phyloP scores from a whole-genome alignment of 1,140 invertebrate species.

The Eufriesea mexicana region DNA sequence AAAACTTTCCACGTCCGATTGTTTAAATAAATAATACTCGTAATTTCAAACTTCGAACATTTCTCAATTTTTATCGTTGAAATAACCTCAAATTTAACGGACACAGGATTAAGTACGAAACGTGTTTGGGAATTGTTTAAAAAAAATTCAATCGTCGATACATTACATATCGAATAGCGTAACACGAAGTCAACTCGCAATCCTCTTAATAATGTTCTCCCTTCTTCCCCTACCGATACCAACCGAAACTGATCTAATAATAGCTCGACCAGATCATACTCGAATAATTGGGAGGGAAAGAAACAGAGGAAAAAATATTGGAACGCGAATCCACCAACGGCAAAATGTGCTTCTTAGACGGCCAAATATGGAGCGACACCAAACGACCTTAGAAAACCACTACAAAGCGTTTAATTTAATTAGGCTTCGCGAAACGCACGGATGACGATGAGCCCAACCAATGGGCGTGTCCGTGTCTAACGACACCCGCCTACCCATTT shows the following conservation, averaged over 20 bases:
- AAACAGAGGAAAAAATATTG: constrained; percentile 21
- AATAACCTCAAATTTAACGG: neutral
- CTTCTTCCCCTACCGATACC: neutral
- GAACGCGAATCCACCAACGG: neutral
- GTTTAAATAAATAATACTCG: neutral
- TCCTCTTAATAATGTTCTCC: neutral
- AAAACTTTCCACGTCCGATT: neutral
- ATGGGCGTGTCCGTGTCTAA: constrained; percentile 55
- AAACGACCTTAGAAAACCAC: constrained; percentile 71
- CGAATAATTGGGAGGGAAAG: constrained; percentile 35
- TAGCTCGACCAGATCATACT: constrained; percentile 23
- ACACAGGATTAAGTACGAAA: neutral
- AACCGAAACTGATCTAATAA: constrained; percentile 38
- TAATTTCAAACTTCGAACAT: neutral
- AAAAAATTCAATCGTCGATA: neutral
- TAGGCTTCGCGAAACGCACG: constrained; percentile 53
- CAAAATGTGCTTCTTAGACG: neutral
- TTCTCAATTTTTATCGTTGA: neutral
- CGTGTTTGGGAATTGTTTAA: neutral
- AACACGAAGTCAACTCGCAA: neutral
- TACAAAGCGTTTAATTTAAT: constrained; percentile 66
- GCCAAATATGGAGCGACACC: constrained; percentile 71
- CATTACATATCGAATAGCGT: neutral
- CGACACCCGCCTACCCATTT: constrained; percentile 51
- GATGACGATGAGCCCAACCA: constrained; percentile 47